A percentile compares a stretch with the other conserved stretches of the same genome.
These are phyloP conservation scores for Campoplex capitator DNA, from an alignment of 2,888 invertebrate genomes.

Conservation along the genomic window DNA sequence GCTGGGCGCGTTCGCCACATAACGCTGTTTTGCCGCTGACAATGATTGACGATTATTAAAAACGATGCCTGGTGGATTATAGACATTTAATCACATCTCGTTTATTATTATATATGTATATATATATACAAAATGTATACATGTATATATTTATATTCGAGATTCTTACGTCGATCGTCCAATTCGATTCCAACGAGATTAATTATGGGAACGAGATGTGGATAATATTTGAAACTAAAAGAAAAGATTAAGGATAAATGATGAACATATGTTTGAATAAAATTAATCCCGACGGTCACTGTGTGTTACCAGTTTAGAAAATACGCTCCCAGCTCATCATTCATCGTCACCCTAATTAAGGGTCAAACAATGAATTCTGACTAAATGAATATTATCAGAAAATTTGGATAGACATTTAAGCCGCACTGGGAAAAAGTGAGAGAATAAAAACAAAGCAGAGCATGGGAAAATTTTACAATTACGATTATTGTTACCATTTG, in stretches of 20 bases:
- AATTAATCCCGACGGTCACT: not conserved
- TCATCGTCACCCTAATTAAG: not conserved
- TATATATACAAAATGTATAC: conserved; percentile 48
- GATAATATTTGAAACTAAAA: not conserved
- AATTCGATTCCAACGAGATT: conserved; percentile 64
- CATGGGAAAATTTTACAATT: conserved; percentile 34
- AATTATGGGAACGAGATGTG: not conserved
- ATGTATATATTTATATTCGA: conserved; percentile 61
- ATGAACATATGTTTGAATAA: not conserved
- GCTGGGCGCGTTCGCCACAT: conserved; percentile 35
- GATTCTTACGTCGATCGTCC: conserved; percentile 60
- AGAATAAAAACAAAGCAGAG: not conserved
- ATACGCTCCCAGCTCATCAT: conserved; percentile 28
- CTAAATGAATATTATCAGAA: not conserved
- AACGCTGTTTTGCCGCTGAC: conserved; percentile 56
- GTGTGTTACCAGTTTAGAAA: conserved; percentile 25
- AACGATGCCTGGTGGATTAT: conserved; percentile 52
- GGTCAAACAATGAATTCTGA: conserved; percentile 10
- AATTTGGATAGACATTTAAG: conserved; percentile 18
- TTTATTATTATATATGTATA: conserved; percentile 53
- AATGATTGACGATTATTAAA: conserved; percentile 51
- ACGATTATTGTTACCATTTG: conserved; percentile 13
- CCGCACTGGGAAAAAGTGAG: not conserved
- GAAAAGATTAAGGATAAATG: not conserved
- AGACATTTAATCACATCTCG: conserved; percentile 58